Base-by-base conservation (phyloP, 2,113 vertebrate genomes). In the Podarcis muralis region DNA sequence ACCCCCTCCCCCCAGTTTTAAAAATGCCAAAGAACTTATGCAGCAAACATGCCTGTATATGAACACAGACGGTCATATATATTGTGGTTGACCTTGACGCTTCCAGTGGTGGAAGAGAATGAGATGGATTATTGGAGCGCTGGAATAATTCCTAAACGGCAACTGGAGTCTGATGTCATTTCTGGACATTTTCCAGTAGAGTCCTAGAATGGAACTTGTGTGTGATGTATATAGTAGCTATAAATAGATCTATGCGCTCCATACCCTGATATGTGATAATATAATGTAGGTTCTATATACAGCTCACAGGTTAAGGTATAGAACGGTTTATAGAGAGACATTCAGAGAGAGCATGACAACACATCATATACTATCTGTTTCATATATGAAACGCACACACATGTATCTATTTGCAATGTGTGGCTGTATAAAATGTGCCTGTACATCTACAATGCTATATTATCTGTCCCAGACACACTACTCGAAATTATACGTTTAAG, bases 91-190 rank as follows among this genome's bases (percentile, higher is more conserved):
- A n/a, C 84, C 18, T 27, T 7, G 6, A 11, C 13, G 6, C 20
- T 35, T 59, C 20, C 15, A 75, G 71, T 23, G 5, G 68, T 2
- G 40, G 5, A 35, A 62, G 35, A n/a, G 57, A 8, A 40, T 62
- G 27, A 62, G 5, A 15, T 18, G 81, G 76, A 30, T 43, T 69
- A 12, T 62, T 35, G 1, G 40, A 87, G 90, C 37, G 20, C 91
- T 92, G 91, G 65, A 93, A 72, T 40, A 22, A 66, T 93, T 81
- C 27, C 69, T 91, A 83, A 91, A 78, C 4, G 77, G 43, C 87
- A 90, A 89, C 71, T 75, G 93, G 81, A 76, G 59, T 91, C 30
- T 85, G 43, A 18, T 91, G 57, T 91, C 91, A 91, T 78, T 94
- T 87, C 85, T 89, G 74, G 83, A 85, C 66, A 8, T 23, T 4